Evolutionary conservation across 2,888 invertebrate species (phyloP), one percentile per base, ranked within the genome.

Genomic region (Aphodius sticticus): DNA sequence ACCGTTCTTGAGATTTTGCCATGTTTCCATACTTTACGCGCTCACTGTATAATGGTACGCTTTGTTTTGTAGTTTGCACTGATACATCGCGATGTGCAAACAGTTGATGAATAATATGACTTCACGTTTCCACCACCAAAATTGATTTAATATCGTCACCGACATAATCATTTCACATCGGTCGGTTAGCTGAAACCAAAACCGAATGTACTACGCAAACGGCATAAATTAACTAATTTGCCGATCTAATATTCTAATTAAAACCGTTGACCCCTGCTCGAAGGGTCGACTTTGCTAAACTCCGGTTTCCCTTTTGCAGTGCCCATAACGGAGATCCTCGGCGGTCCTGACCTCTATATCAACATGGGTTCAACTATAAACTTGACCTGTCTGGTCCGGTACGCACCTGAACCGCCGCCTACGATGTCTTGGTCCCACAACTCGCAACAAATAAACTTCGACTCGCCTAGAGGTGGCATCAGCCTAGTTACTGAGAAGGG

Each of bases 291-390:
- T 9, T 53, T 12, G 53, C 53, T 53, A 53, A 53, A 53, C 53
- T 53, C 7, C 12, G 4, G 53, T 53, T 53, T 53, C 53, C 53
- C 53, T 53, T 26, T 26, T 90, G 36, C 90, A 96, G 96, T 96
- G 88, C 96, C 96, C 78, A 92, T 95, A 86, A 96, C 96, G 74
- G 94, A 95, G 89, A 94, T 96, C 85, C 90, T 95, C 84, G 96
- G 96, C 69, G 95, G 95, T 72, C 94, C 95, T 38, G 96, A 96
- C 88, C 89, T 96, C 85, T 96, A 94, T 90, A 96, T 96, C 89
- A 95, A 96, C 90, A 94, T 94, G 85, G 96, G 96, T 70, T 96
- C 96, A 84, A 96, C 96, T 81, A 96, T 96, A 90, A 96, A 96
- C 91, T 90, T 96, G 86, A 96, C 96, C 72, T 96, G 96, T 89